phyloP scores from a whole-genome alignment of 35 echinoderm and acorn worm genomes.

The Heliocidaris erythrogramma region DNA sequence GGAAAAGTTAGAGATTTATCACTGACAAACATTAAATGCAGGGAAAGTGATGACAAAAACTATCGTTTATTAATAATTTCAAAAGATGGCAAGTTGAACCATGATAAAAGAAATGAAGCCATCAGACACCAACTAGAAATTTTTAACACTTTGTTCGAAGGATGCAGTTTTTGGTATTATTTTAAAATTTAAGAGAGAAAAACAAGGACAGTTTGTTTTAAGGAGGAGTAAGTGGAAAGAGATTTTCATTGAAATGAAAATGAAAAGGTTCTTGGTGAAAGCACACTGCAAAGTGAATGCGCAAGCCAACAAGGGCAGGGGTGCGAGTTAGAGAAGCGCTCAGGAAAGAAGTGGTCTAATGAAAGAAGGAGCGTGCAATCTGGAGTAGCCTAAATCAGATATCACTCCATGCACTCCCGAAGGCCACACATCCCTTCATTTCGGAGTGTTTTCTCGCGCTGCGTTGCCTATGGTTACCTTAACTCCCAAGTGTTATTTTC shows the following conservation, averaged over 20 bases:
- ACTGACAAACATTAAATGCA: too few species aligned
- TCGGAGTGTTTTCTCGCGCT: not conserved
- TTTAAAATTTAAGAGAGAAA: not conserved
- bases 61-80: too few species aligned
- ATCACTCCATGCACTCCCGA: not conserved
- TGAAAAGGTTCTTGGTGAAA: not conserved
- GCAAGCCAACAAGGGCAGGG: not conserved
- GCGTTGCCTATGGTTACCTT: not conserved
- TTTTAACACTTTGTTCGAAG: too few species aligned
- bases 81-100: too few species aligned
- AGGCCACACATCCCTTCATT: constrained; percentile 8
- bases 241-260: not conserved
- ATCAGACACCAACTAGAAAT: too few species aligned
- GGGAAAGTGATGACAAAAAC: too few species aligned
- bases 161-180: too few species aligned
- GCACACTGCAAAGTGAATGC: not conserved
- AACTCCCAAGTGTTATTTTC: constrained; percentile 9
- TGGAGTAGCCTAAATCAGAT: not conserved
- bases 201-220: too few species aligned
- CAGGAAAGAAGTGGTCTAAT: not conserved
- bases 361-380: not conserved
- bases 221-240: not conserved
- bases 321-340: not conserved
- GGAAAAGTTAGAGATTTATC: too few species aligned
- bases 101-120: too few species aligned